A percentile compares a stretch with the other conserved stretches of the same genome.
These are phyloP conservation scores for Poeciliopsis presidionis DNA, from an alignment of 2,797 vertebrate species.

Conservation along the genomic window DNA sequence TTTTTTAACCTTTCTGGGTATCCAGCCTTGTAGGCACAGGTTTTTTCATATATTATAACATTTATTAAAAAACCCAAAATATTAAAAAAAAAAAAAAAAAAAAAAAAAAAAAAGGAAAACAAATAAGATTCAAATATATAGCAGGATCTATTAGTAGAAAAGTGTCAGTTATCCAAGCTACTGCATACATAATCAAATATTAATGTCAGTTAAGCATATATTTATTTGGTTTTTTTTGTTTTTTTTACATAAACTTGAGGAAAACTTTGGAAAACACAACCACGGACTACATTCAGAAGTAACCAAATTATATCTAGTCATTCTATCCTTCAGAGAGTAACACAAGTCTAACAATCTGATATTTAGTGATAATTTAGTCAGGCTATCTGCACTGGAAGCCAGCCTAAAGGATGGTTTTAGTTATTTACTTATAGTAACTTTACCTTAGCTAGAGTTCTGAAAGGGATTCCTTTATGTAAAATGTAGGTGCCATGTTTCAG, in stretches of 20 bases:
- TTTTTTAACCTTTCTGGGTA: constrained; percentile 1
- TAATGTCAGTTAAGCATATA: neutral
- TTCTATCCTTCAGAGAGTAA: neutral
- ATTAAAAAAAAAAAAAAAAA: neutral
- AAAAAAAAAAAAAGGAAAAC: neutral
- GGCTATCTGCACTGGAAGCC: neutral
- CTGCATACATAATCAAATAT: neutral
- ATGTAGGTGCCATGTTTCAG: neutral
- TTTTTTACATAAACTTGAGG: neutral
- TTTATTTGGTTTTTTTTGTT: neutral
- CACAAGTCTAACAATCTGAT: neutral
- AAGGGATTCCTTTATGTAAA: neutral
- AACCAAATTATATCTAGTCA: neutral
- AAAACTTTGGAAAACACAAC: neutral
- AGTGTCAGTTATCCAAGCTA: neutral
- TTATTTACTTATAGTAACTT: neutral
- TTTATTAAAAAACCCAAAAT: neutral
- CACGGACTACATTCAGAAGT: neutral
- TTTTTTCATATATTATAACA: neutral
- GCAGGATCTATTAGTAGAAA: neutral
- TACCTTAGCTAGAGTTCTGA: neutral
- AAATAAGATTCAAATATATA: neutral
- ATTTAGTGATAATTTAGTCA: neutral
- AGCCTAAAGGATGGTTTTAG: neutral
- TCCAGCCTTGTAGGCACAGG: neutral